phyloP scores from a whole-genome alignment of 2,797 vertebrate species.

The Sparus aurata region DNA sequence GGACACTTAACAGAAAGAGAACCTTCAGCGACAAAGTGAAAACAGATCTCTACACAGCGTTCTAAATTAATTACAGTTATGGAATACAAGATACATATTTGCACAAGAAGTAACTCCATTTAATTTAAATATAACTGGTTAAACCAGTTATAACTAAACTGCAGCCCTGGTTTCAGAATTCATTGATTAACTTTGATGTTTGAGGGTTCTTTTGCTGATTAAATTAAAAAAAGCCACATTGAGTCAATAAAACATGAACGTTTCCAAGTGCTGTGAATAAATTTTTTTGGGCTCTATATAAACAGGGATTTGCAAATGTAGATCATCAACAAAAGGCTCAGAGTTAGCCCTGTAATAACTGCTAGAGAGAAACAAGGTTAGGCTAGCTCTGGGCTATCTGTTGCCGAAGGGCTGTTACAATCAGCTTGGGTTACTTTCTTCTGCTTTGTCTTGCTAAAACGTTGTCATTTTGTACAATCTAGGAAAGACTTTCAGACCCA shows the following conservation, averaged over 20 bases:
- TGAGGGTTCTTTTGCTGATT: neutral
- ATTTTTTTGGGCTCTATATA: neutral
- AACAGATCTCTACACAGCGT: neutral
- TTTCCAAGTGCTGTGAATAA: neutral
- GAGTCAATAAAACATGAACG: constrained; percentile 3
- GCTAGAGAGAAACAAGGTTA: constrained; percentile 8
- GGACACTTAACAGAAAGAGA: neutral
- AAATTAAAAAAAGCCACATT: neutral
- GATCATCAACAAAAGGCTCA: constrained; percentile 9
- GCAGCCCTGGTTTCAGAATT: neutral
- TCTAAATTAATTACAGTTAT: neutral
- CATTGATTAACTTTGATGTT: neutral
- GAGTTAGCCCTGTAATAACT: neutral
- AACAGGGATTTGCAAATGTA: neutral
- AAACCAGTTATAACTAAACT: neutral
- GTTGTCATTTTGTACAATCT: constrained; percentile 12
- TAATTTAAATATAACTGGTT: neutral
- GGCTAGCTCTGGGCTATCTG: constrained; percentile 17
- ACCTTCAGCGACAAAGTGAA: neutral
- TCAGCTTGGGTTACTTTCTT: neutral
- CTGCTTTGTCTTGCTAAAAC: constrained; percentile 17
- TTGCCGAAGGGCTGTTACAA: neutral
- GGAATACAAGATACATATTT: neutral
- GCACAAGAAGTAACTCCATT: neutral
- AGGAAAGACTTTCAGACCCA: neutral